Conservation (phyloP, 2,888 invertebrate species). For the Sabellastarte sp. region DNA sequence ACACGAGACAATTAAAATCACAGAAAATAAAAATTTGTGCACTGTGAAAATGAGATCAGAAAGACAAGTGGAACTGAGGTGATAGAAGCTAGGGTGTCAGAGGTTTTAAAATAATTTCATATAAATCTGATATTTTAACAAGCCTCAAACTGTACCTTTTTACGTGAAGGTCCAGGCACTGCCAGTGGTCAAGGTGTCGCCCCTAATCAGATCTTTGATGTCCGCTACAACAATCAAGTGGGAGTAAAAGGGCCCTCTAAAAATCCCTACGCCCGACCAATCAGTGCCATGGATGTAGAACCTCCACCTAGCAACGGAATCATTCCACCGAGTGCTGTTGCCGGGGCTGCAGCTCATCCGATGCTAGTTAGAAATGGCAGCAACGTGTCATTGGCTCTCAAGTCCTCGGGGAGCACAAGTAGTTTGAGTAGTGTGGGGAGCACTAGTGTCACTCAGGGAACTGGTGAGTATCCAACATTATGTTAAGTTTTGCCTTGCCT, state of each 20-base stretch:
- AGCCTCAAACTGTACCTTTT: too few species aligned
- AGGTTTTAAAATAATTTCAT: too few species aligned
- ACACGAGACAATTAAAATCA: too few species aligned
- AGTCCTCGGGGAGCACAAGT: background rate
- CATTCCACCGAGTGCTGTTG: background rate
- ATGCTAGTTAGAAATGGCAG: background rate
- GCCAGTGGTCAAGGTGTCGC: background rate
- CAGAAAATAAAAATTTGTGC: too few species aligned
- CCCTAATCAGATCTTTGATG: background rate
- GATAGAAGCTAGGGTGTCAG: too few species aligned
- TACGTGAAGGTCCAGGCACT: background rate
- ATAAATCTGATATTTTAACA: too few species aligned
- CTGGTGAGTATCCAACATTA: background rate
- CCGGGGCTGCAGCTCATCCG: too few species aligned
- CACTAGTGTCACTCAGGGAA: too few species aligned
- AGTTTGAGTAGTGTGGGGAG: background rate
- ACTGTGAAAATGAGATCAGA: too few species aligned
- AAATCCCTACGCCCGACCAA: slow-evolving; percentile 2
- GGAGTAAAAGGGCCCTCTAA: background rate
- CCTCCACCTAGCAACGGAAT: background rate
- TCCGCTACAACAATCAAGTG: background rate
- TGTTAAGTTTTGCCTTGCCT: too few species aligned
- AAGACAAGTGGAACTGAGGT: too few species aligned
- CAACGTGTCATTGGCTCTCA: too few species aligned
- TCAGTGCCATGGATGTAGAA: background rate